Evolutionary conservation across 2,888 invertebrate genomes (phyloP).

Genomic region (Diploptera punctata): DNA sequence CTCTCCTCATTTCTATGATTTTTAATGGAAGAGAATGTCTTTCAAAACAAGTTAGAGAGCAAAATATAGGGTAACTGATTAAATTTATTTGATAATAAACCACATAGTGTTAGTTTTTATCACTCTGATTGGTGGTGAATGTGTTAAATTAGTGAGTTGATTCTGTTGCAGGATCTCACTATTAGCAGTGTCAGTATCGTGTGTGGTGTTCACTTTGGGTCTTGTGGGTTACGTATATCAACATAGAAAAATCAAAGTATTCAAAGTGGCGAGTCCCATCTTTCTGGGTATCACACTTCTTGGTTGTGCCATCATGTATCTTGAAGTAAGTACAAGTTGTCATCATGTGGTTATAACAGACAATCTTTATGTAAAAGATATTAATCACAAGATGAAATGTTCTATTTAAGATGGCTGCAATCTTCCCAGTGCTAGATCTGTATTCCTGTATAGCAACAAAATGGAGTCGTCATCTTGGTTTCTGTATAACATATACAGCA

Average conservation of each 20-base stretch:
- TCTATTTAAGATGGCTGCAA: slow-evolving; percentile 82
- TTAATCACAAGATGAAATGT: background rate
- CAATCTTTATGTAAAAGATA: background rate
- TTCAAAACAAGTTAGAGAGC: no score
- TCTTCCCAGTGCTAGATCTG: slow-evolving; percentile 85
- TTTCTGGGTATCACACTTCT: slow-evolving; percentile 89
- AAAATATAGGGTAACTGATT: no score
- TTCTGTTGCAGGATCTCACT: slow-evolving; percentile 71
- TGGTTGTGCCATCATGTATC: slow-evolving; percentile 92
- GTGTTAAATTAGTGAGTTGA: no score
- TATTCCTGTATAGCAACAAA: slow-evolving; percentile 89
- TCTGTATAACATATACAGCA: slow-evolving; percentile 91
- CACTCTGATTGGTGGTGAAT: background rate
- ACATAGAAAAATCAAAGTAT: slow-evolving; percentile 85
- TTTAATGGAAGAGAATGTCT: no score
- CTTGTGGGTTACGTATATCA: slow-evolving; percentile 82
- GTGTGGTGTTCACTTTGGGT: slow-evolving; percentile 77
- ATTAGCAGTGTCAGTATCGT: slow-evolving; percentile 78
- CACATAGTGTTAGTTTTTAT: no score
- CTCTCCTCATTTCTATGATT: no score
- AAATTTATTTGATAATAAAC: no score
- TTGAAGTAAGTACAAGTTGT: slow-evolving; percentile 81
- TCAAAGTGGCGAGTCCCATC: slow-evolving; percentile 92
- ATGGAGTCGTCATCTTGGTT: slow-evolving; percentile 93
- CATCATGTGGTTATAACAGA: background rate